A percentile compares a stretch with the other conserved stretches of the same genome.
These are phyloP conservation scores for Acanthurus tractus DNA, from an alignment of 2,797 vertebrate species.

Conservation along the genomic window DNA sequence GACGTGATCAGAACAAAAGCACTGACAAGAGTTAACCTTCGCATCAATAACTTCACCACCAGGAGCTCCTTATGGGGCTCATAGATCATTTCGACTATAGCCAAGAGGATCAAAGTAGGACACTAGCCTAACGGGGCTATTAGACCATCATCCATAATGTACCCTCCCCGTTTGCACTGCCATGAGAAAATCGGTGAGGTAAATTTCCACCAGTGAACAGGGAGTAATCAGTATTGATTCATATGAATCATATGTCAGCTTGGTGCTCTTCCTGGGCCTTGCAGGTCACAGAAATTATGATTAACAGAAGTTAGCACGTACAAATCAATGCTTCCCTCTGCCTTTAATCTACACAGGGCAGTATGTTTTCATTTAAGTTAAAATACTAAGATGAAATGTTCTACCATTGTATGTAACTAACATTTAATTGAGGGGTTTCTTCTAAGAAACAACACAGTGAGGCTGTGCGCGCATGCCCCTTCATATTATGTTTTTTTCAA, in stretches of 20 bases:
- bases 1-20: conserved; percentile 37
- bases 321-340: conserved; percentile 16
- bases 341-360: not conserved
- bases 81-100: conserved; percentile 43
- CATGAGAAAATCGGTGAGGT: conserved; percentile 2
- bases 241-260: conserved; percentile 87
- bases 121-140: conserved; percentile 33
- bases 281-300: conserved; percentile 78
- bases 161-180: not conserved
- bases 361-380: too few species aligned
- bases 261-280: conserved; percentile 89
- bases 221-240: conserved; percentile 12
- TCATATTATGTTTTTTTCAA: too few species aligned
- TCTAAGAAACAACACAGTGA: too few species aligned
- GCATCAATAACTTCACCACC: conserved; percentile 45
- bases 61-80: conserved; percentile 13
- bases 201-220: conserved; percentile 17
- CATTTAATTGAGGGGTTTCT: too few species aligned
- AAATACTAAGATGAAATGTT: too few species aligned
- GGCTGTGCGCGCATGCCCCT: too few species aligned
- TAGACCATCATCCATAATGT: conserved; percentile 47
- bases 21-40: conserved; percentile 30
- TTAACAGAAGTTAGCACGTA: not conserved
- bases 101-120: conserved; percentile 48
- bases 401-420: too few species aligned